Base-by-base conservation (phyloP, 2,113 vertebrate species). In the Ammospiza caudacuta region DNA sequence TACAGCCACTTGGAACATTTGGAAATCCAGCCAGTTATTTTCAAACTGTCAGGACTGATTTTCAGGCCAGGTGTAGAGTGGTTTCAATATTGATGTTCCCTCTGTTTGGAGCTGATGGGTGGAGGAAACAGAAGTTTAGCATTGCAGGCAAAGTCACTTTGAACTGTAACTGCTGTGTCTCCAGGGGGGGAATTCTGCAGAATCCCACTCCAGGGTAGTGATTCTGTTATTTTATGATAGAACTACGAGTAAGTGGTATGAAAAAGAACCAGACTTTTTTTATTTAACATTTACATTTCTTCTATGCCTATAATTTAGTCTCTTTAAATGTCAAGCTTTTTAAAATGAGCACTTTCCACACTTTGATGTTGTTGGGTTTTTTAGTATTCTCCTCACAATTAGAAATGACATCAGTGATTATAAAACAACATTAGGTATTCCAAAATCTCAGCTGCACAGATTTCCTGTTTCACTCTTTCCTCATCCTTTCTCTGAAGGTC, bases 201-300 rank as follows among this genome's bases (percentile, higher is more conserved):
- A 87, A 88, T 85, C 87, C 77, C 33, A 81, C 73, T 72, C 23
- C 61, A 67, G 90, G 93, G 76, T 28, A 69, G 58, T 16, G 68
- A 76, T 39, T 92, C 80, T 97, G 85, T 52, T 85, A 70, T 83
- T 92, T 94, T 88, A 87, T 46, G 86, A 81, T 6, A 90, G 15
- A 77, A 61, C 63, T 41, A 31, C 39, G 17, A n/a, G 80, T 22
- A 57, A 91, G 61, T 25, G 64, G 31, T 58, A 94, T 25, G 90
- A 75, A 89, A 91, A 79, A 57, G 64, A 90, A 87, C 11, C 21
- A 54, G 55, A 57, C 23, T 82, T 81, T 57, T 76, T 46, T 15
- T 3, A 68, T 63, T 63, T 67, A 55, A 61, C 73, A 84, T 83
- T 90, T 77, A 75, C n/a, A 66, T 92, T 93, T 83, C 85, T 83